Evolutionary conservation across 2,113 vertebrate species (phyloP), one percentile per base, ranked within the genome.

Genomic region (Puntigrus tetrazona): DNA sequence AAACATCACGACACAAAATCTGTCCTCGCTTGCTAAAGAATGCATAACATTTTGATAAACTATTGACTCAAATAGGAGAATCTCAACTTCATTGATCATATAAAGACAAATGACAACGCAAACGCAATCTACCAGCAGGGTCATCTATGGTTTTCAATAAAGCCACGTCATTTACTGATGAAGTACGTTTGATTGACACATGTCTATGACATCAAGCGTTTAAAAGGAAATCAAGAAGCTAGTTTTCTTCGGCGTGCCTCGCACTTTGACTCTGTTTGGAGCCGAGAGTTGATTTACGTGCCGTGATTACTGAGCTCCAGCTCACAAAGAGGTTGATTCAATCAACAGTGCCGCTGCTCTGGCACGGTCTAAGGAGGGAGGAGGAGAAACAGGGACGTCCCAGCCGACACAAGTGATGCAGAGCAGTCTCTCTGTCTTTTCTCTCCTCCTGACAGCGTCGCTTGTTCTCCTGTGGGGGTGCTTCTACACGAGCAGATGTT

Each of bases 401-500:
- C 73, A 57, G 11, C 65, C 9, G 55, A 85, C 69, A 85, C 84
- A 78, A 69, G 57, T 25, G 67, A 78, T 72, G 76, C 77, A 83
- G 18, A 25, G 78, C 45, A 78, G 31, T 52, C 63, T 77, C 41
- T 52, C 76, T 0, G 34, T 83, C 74, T 73, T 73, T 61, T 47
- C 78, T 81, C 63, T 80, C 55, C 65, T 83, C 63, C 59, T 81
- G 59, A 84, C 87, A 70, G 38, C 81, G 69, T 76, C 79, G 79
- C 75, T 86, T 61, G 77, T 84, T 84, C 63, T 84, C 87, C 85
- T 69, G 67, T 77, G 59, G 74, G 57, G 31, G 83, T 13, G 31
- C 20, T 67, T 74, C 52, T 41, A 5, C 38, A 34, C 67, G 3
- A 84, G 85, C 87, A 88, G 87, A 88, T 88, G 87, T 88, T 88